Percentiles rank a stretch among this genome's conserved stretches.
Conservation (phyloP, 2,797 vertebrate genomes). For the Distichodus sexfasciatus region DNA sequence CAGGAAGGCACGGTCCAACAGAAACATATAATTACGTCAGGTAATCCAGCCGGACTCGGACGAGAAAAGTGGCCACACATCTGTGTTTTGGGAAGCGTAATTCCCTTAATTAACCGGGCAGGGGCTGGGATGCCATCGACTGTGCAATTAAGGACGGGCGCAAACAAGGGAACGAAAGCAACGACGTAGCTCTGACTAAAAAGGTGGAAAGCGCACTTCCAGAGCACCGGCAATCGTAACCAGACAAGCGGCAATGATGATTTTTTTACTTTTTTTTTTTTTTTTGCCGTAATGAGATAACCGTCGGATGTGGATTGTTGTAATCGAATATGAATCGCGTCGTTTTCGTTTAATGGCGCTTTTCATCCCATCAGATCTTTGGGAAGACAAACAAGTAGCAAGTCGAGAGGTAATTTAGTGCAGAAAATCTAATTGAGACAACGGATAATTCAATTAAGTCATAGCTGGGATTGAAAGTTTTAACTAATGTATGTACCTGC, state of each 20-base stretch:
- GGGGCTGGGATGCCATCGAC: not conserved
- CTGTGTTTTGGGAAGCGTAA: slow-evolving; percentile 23
- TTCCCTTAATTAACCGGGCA: slow-evolving; percentile 14
- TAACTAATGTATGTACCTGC: slow-evolving; percentile 9
- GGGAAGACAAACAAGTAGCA: not conserved
- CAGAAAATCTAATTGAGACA: not conserved
- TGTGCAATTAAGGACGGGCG: not conserved
- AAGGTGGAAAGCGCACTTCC: not conserved
- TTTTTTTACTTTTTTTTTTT: not conserved
- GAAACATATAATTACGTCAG: slow-evolving; percentile 9
- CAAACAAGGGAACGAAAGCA: not conserved
- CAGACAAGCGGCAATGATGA: slow-evolving; percentile 1
- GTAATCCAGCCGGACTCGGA: not conserved
- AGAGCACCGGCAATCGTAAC: not conserved
- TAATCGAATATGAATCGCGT: not conserved
- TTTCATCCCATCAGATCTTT: not conserved
- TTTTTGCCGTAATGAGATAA: not conserved
- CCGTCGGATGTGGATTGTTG: not conserved
- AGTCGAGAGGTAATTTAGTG: not conserved
- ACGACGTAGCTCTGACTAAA: not conserved
- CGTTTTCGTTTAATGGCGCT: not conserved
- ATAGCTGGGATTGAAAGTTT: not conserved
- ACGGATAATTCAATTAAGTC: slow-evolving; percentile 6
- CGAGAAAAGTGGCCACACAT: slow-evolving; percentile 1
- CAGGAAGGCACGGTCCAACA: slow-evolving; percentile 12